Percentiles rank a stretch among this genome's conserved stretches.
phyloP scores from a whole-genome alignment of 2,113 vertebrate species.

The Ramphastos sulfuratus region DNA sequence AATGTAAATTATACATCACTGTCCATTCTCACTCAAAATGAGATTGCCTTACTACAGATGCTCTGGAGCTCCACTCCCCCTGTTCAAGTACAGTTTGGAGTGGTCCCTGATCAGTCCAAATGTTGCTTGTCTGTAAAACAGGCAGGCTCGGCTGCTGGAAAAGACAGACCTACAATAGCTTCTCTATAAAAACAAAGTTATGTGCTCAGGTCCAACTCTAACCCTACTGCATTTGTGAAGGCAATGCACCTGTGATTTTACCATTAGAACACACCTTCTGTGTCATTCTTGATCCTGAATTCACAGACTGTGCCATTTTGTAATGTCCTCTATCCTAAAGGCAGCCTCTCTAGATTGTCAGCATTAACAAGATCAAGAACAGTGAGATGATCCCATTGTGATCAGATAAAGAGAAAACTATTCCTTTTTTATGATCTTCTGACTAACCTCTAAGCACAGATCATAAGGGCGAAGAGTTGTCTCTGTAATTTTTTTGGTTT shows the following conservation, averaged over 20 bases:
- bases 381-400: background rate
- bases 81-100: too few relatives aligned
- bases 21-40: too few relatives aligned
- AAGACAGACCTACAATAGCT: background rate
- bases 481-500: background rate
- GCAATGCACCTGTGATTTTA: background rate
- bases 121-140: background rate
- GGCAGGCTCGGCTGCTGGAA: background rate
- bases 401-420: background rate
- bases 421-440: background rate
- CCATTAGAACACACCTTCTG: background rate
- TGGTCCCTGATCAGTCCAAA: too few relatives aligned
- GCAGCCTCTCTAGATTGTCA: background rate
- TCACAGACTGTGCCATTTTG: background rate
- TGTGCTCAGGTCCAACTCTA: background rate
- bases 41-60: too few relatives aligned
- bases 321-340: background rate
- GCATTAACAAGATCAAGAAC: background rate
- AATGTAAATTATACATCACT: too few relatives aligned
- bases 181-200: background rate
- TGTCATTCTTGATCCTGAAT: background rate
- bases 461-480: background rate
- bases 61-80: too few relatives aligned
- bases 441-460: background rate
- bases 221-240: background rate